Evolutionary conservation across 2,888 invertebrate species (phyloP), one percentile per base, ranked within the genome.

Genomic region (Heteromyza rotundicornis): DNA sequence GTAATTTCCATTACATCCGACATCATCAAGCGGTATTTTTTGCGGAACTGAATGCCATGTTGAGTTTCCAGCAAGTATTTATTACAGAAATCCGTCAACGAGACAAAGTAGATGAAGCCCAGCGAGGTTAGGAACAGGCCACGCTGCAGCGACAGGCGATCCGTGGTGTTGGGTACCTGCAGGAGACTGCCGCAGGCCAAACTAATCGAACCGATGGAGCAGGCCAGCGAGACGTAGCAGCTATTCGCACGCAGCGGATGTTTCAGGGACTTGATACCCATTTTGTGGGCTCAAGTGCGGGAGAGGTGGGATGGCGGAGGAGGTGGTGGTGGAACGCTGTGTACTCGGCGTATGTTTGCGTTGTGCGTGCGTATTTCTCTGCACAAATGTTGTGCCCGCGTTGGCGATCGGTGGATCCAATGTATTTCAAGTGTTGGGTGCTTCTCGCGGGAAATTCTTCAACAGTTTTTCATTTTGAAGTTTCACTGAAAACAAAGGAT

Each of bases 1-100:
- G 87, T 90, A 68, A 91, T 90, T 77, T 91, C 91, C 70, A 89
- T 85, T 52, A 90, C 88, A 72, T 91, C 90, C 10, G 88, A 88
- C 70, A 86, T 85, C 75, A 86, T 87, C 16, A 91, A 86, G 56
- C 87, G 86, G 83, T 89, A 90, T 77, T 87, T 87, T 77, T 86
- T 86, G 1, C 88, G 84, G 70, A 89, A 85, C 52, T 85, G 83
- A 24, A 86, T 83, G 19, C 91, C 90, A 47, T 82, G 80, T 53
- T 80, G 82, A 12, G 90, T 90, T 74, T 86, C 86, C 72, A 89
- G 80, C 27, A 87, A 85, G 53, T 87, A 80, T 71, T 87, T 85
- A 79, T 89, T 89, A 62, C 88, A 83, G 71, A 89, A 85, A 77
- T 89, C 88, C 78, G 89, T 90, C 65, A 90, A 77, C 19, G 88